Evolutionary conservation across 2,888 invertebrate species (phyloP).

Genomic region (Ochropleura leucogaster): DNA sequence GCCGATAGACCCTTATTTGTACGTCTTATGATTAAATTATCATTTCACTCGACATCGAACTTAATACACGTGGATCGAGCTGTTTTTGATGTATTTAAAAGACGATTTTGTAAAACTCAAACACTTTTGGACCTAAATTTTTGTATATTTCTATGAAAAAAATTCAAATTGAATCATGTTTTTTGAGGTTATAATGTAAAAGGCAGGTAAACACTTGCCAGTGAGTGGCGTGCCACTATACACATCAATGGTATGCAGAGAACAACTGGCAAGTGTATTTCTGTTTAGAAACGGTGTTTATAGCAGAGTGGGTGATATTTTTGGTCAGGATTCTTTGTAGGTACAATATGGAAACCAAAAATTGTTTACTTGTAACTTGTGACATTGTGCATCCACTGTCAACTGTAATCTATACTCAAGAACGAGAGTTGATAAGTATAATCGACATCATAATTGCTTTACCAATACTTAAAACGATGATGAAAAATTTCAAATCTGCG

Average conservation of each 20-base stretch:
- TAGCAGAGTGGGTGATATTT: slow-evolving; percentile 72
- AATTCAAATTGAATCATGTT: slow-evolving; percentile 36
- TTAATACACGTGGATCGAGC: slow-evolving; percentile 46
- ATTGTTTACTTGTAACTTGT: slow-evolving; percentile 80
- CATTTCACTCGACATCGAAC: slow-evolving; percentile 64
- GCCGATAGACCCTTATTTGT: background rate
- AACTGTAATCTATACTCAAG: slow-evolving; percentile 22
- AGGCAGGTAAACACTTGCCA: background rate
- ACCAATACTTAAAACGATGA: background rate
- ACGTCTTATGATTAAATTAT: slow-evolving; percentile 54
- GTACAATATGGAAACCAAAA: slow-evolving; percentile 86
- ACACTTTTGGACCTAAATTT: slow-evolving; percentile 71
- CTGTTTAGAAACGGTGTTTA: background rate
- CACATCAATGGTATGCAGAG: background rate
- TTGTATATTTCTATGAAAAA: slow-evolving; percentile 74
- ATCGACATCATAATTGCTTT: background rate
- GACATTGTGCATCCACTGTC: slow-evolving; percentile 61
- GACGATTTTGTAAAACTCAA: slow-evolving; percentile 67
- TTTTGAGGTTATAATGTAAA: slow-evolving; percentile 22
- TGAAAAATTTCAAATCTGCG: background rate
- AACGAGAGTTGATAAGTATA: slow-evolving; percentile 13
- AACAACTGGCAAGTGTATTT: background rate
- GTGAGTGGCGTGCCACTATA: background rate
- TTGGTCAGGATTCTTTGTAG: slow-evolving; percentile 83
- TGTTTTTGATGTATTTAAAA: slow-evolving; percentile 61